Conservation (phyloP, 2,888 invertebrate species). For the Lycaena phlaeas region DNA sequence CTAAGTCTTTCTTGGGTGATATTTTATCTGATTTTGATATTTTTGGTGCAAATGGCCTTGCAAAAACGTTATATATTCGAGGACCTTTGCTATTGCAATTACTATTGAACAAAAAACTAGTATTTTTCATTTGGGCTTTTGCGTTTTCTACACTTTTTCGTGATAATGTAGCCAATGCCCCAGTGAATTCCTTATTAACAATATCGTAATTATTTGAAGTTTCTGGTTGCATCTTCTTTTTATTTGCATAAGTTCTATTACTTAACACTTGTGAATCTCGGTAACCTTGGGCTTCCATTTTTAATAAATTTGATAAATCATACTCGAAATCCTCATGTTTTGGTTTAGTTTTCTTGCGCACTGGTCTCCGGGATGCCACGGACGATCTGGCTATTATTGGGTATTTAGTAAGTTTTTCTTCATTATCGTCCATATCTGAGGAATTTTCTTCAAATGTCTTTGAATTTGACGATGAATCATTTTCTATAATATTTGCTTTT, state of each 20-base stretch:
- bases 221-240: constrained; percentile 42
- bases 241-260: constrained; percentile 35
- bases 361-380: constrained; percentile 67
- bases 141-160: constrained; percentile 44
- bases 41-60: constrained; percentile 53
- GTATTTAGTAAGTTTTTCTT: constrained; percentile 40
- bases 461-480: constrained; percentile 32
- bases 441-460: constrained; percentile 61
- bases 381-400: constrained; percentile 24
- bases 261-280: constrained; percentile 42
- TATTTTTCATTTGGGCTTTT: constrained; percentile 46
- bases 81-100: constrained; percentile 30
- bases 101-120: constrained; percentile 26
- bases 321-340: constrained; percentile 82
- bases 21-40: constrained; percentile 38
- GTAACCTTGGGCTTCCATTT: constrained; percentile 65
- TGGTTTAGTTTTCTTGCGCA: constrained; percentile 76
- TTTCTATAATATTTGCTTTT: constrained; percentile 31
- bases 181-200: constrained; percentile 48
- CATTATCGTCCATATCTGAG: constrained; percentile 56
- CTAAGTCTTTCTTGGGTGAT: constrained; percentile 48
- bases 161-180: constrained; percentile 46
- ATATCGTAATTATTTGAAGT: constrained; percentile 33
- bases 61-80: constrained; percentile 39
- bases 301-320: constrained; percentile 75